Evolutionary conservation across 2,888 invertebrate genomes (phyloP).

Genomic region (Perithous albicinctus): DNA sequence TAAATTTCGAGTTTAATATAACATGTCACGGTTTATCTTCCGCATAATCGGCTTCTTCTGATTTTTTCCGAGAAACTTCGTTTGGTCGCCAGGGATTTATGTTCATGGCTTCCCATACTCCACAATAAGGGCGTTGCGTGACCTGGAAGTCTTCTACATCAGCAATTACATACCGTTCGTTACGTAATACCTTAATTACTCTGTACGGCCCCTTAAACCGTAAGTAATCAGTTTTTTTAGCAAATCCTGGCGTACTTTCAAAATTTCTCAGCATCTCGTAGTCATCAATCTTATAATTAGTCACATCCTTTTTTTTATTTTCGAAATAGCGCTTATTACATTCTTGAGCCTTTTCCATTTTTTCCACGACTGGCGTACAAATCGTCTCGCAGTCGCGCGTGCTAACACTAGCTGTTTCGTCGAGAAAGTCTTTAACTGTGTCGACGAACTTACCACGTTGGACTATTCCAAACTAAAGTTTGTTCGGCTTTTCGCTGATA

Average conservation of each 20-base stretch:
- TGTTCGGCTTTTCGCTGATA: conserved; percentile 74
- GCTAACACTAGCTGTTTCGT: neutral
- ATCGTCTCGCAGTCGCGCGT: neutral
- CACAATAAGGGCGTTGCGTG: conserved; percentile 60
- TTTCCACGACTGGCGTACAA: neutral
- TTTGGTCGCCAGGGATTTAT: neutral
- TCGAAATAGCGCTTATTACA: conserved; percentile 72
- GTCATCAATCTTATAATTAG: no score
- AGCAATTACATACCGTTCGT: conserved; percentile 67
- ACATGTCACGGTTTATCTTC: no score
- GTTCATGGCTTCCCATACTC: conserved; percentile 56
- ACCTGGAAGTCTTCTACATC: conserved; percentile 63
- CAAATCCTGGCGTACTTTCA: conserved; percentile 56
- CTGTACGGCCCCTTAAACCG: conserved; percentile 66
- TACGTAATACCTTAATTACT: conserved; percentile 59
- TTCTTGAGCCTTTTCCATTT: conserved; percentile 55
- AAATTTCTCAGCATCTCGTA: conserved; percentile 66
- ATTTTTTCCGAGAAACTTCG: no score
- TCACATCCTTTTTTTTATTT: conserved; percentile 69
- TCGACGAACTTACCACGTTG: conserved; percentile 72
- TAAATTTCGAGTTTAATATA: no score
- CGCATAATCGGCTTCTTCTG: no score
- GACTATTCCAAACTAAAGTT: conserved; percentile 73
- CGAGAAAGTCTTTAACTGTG: conserved; percentile 47
- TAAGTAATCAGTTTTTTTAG: conserved; percentile 67